A percentile compares a stretch with the other conserved stretches of the same genome.
Conservation (phyloP, 2,797 vertebrate genomes). For the Chelmon rostratus region DNA sequence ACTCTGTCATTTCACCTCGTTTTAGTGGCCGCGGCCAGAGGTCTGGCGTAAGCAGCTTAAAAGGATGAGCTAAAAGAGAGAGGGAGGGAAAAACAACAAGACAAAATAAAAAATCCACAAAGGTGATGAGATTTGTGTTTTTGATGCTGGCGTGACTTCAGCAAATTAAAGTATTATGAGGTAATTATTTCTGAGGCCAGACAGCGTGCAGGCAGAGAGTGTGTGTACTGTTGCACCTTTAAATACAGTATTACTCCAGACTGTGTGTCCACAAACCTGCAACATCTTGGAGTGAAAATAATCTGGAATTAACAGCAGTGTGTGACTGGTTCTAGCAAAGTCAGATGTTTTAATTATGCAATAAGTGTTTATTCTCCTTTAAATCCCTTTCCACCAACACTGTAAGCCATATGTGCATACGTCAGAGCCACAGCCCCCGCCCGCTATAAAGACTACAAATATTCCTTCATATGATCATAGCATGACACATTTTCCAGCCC, state of each 20-base stretch:
- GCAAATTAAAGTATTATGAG: conserved; percentile 30
- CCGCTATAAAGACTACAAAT: conserved; percentile 39
- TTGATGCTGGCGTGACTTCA: conserved; percentile 18
- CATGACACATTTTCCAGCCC: conserved; percentile 60
- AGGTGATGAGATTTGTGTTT: conserved; percentile 54
- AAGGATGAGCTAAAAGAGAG: conserved; percentile 41
- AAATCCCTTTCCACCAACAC: background rate
- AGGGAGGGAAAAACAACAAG: background rate
- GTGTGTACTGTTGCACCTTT: conserved; percentile 16
- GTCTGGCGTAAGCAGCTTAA: conserved; percentile 66
- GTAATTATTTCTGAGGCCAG: background rate
- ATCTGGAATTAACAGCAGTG: background rate
- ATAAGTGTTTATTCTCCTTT: background rate
- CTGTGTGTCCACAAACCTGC: background rate
- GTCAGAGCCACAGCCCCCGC: background rate
- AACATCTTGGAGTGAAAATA: background rate
- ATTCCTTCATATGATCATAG: conserved; percentile 44
- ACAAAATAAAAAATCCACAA: conserved; percentile 19
- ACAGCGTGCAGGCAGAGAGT: background rate
- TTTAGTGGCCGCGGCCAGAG: conserved; percentile 52
- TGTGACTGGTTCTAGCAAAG: background rate
- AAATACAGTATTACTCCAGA: conserved; percentile 8
- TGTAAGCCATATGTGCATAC: background rate
- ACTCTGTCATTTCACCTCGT: conserved; percentile 69
- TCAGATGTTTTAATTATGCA: background rate